These are phyloP conservation scores for Xiphydria camelus DNA, from an alignment of 2,888 invertebrate genomes.

Conservation along the genomic window DNA sequence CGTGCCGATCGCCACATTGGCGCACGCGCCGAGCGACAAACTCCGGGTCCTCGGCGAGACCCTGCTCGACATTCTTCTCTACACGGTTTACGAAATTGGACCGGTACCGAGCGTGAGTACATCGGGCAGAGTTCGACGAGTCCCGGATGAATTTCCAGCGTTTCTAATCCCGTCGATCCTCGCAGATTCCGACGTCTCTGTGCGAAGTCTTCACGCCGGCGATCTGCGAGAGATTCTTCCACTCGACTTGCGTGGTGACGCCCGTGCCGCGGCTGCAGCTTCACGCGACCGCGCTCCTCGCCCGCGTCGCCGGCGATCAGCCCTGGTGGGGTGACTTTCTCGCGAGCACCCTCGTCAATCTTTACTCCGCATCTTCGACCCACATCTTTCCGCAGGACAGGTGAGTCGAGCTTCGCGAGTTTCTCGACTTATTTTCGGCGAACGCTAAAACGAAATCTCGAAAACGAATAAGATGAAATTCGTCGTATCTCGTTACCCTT, in stretches of 20 bases:
- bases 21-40: constrained; percentile 79
- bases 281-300: constrained; percentile 76
- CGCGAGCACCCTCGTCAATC: constrained; percentile 77
- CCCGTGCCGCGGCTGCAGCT: constrained; percentile 80
- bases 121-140: constrained; percentile 2
- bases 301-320: constrained; percentile 75
- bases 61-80: constrained; percentile 78
- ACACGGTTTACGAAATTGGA: constrained; percentile 67
- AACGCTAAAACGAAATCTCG: too few species aligned
- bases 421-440: too few species aligned
- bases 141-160: neutral
- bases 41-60: constrained; percentile 80
- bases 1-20: constrained; percentile 59
- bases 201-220: constrained; percentile 55
- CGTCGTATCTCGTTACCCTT: too few species aligned
- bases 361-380: constrained; percentile 79
- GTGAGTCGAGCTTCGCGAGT: too few species aligned
- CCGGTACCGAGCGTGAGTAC: constrained; percentile 54
- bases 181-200: constrained; percentile 52
- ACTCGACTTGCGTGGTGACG: constrained; percentile 71
- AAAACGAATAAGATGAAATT: too few species aligned
- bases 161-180: neutral
- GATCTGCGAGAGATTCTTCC: constrained; percentile 69
- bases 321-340: constrained; percentile 91
- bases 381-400: constrained; percentile 85